These are phyloP conservation scores for Candoia aspera DNA, from an alignment of 2,113 vertebrate species.

Conservation along the genomic window DNA sequence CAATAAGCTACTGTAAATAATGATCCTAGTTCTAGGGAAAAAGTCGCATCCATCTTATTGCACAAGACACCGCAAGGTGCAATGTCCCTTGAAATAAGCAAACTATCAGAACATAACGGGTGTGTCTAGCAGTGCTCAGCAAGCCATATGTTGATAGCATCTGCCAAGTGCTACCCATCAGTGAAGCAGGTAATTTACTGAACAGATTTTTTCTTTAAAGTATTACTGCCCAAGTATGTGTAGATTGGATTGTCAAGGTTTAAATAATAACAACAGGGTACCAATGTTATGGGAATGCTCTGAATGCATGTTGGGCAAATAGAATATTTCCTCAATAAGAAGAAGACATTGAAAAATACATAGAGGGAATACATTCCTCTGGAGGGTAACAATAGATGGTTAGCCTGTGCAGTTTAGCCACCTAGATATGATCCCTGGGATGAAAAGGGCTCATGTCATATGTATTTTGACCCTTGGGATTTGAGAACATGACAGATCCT, in stretches of 20 bases:
- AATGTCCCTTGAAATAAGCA: constrained; percentile 17
- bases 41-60: background rate
- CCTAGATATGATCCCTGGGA: too few relatives aligned
- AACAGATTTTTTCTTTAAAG: background rate
- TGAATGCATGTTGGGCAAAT: background rate
- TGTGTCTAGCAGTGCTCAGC: constrained; percentile 32
- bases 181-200: constrained; percentile 50
- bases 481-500: too few relatives aligned
- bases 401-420: too few relatives aligned
- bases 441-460: too few relatives aligned
- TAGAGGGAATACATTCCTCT: too few relatives aligned
- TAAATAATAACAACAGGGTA: background rate
- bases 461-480: too few relatives aligned
- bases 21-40: background rate
- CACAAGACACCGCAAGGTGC: background rate
- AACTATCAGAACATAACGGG: constrained; percentile 44
- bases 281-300: background rate
- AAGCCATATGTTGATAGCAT: constrained; percentile 56
- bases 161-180: constrained; percentile 38
- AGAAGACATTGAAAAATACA: too few relatives aligned
- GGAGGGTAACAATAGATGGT: too few relatives aligned
- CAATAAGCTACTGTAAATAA: background rate
- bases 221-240: background rate
- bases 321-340: too few relatives aligned
- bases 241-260: constrained; percentile 32